These are phyloP conservation scores for Andricus quercusramuli DNA, from an alignment of 2,888 invertebrate species.

Conservation along the genomic window DNA sequence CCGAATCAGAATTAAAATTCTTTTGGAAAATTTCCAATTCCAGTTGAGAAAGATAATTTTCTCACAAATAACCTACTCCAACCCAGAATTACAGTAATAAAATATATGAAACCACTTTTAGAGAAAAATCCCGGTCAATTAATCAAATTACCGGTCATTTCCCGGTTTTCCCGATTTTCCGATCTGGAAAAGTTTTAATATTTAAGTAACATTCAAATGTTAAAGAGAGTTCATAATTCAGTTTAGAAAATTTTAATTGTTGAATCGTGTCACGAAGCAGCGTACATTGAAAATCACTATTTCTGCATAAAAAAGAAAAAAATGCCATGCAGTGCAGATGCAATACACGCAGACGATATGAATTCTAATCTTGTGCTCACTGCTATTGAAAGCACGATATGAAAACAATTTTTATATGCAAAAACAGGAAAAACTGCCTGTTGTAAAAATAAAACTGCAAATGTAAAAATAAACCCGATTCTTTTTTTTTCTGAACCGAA, in stretches of 20 bases:
- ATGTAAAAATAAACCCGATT: neutral
- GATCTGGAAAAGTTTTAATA: no score
- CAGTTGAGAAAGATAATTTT: no score
- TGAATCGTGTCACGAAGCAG: neutral
- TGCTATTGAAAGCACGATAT: neutral
- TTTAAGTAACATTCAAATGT: no score
- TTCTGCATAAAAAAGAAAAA: neutral
- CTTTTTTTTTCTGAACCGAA: neutral
- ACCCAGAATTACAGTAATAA: no score
- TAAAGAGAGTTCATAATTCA: neutral
- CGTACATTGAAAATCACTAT: neutral
- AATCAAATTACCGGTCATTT: no score
- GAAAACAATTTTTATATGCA: neutral
- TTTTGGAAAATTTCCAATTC: no score
- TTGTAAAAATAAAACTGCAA: neutral
- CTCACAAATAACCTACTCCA: no score
- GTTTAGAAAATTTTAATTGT: neutral
- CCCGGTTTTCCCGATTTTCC: no score
- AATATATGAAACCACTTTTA: no score
- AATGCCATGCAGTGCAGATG: no score
- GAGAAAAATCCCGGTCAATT: no score
- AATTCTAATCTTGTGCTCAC: neutral
- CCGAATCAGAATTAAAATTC: no score
- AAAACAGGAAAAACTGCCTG: conserved; percentile 1
- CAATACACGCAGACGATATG: neutral